Base-by-base conservation (phyloP, 1,140 invertebrate genomes). In the Archivesica marissinica region DNA sequence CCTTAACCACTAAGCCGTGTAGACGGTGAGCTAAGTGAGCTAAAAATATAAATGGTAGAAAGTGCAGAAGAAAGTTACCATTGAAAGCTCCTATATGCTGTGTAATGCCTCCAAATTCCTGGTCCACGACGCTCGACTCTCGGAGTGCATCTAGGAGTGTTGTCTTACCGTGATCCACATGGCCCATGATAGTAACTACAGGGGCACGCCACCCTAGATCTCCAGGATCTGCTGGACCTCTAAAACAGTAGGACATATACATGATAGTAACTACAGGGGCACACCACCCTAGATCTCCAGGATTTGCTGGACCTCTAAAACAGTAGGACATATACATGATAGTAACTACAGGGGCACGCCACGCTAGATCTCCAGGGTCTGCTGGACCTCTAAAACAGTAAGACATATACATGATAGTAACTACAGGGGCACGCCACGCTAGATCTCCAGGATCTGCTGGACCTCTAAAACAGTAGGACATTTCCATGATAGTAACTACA, bases 161-260 rank as follows among this genome's bases (percentile, higher is more conserved):
- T 4, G 99, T 99, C 96, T 99, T 99, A 1, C 99, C 99, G 95
- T 99, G 99, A 95, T 99, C 99, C 1, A 99, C 98, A 94, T 99
- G 99, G 0, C 99, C 99, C 99, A 99, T 99, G 20, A 99, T 97
- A 4, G 99, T 99, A 0, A 99, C 98, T 1, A 99, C 96, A 0
- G 98, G 98, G 33, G 97, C 96, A 35, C 98, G 95, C 11, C 94
- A 94, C 54, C 95, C 95, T 15, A 98, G 92, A 17, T 95, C 92
- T 47, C 95, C 93, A 0, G 95, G 93, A 38, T 96, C 94, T 23
- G 97, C 95, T 0, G 96, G 96, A 0, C 96, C 96, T 61, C 96
- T 93, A 77, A 28, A 76, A 64, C 2, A 38, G n/a, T n/a, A n/a
- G n/a, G n/a, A n/a, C n/a, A n/a, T n/a, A n/a, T n/a, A n/a, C 99